Base-by-base conservation (phyloP, 2,797 vertebrate genomes). In the Arrhamphus sclerolepis region DNA sequence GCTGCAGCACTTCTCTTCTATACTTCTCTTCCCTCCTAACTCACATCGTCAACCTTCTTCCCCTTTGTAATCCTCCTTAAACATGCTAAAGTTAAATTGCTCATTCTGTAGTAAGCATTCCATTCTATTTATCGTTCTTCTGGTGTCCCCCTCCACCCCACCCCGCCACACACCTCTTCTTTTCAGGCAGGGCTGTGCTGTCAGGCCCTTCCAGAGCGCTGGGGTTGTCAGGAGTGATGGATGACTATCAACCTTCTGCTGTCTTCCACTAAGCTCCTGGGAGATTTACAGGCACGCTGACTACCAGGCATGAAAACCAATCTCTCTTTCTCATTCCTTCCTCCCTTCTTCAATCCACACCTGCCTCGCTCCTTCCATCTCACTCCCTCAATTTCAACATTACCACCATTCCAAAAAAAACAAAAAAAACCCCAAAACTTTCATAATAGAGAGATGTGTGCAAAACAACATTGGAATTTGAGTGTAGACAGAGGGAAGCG, bases 171-270 rank as follows among this genome's bases (percentile, higher is more conserved):
- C 41, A 28, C 61, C 89, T 78, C 88, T 9, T 62, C 75, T 69
- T 77, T 68, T 66, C 62, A 80, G 85, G 76, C 83, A 92, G 89
- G 89, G 78, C 81, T 83, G 84, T 86, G 88, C 88, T 87, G 93
- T 95, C 94, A 95, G 94, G 92, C 92, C 93, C 93, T 94, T 94
- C 93, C 91, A 92, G 81, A 93, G 94, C 92, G 92, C 91, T 92
- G 92, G 92, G 95, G 94, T 95, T 95, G 94, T 97, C 95, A 95
- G 90, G 91, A 93, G 94, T 96, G 95, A 97, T 95, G 94, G 95
- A 96, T 96, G 94, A 96, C 93, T 93, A 94, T 96, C 95, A 95
- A 94, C 95, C 94, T 95, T 94, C 94, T 95, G 95, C 94, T 95
- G 93, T 96, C 95, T 95, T 94, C 92, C 90, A 91, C 90, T 92